phyloP scores from a whole-genome alignment of 2,797 vertebrate species.

The Pangasius mekongensis region DNA sequence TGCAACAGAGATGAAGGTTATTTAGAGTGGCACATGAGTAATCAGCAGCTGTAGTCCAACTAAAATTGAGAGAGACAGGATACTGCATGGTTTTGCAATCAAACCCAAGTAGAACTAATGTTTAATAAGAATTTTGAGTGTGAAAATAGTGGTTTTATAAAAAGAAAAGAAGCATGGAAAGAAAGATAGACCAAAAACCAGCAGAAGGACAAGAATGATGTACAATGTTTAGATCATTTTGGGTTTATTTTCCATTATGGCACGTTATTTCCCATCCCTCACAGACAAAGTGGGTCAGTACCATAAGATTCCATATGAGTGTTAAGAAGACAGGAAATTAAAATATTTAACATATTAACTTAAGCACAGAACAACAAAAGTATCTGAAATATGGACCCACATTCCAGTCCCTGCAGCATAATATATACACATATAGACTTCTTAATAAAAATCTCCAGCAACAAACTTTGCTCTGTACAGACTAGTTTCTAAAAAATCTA shows the following conservation, averaged over 20 bases:
- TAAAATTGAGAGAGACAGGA: background rate
- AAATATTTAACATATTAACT: slow-evolving; percentile 29
- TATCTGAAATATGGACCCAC: background rate
- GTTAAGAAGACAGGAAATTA: slow-evolving; percentile 13
- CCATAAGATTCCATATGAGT: slow-evolving; percentile 31
- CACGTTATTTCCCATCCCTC: slow-evolving; percentile 50
- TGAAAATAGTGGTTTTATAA: slow-evolving; percentile 17
- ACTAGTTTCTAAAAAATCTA: slow-evolving; percentile 43
- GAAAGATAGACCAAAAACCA: slow-evolving; percentile 70
- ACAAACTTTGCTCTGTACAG: slow-evolving; percentile 27
- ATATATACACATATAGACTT: slow-evolving; percentile 26
- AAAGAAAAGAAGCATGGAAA: slow-evolving; percentile 55
- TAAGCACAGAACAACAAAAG: background rate
- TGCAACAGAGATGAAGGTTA: background rate
- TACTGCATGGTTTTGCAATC: background rate
- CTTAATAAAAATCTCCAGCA: slow-evolving; percentile 3
- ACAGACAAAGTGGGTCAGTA: slow-evolving; percentile 22
- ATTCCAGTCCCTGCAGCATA: background rate
- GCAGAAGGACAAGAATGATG: slow-evolving; percentile 55
- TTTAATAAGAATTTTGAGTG: slow-evolving; percentile 2
- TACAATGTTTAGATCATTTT: slow-evolving; percentile 59
- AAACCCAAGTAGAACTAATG: background rate
- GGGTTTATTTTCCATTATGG: slow-evolving; percentile 70
- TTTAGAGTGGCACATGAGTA: background rate
- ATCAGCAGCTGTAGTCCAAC: background rate